These are phyloP conservation scores for Caenorhabditis auriculariae DNA, from an alignment of 2,888 invertebrate genomes.

Conservation along the genomic window DNA sequence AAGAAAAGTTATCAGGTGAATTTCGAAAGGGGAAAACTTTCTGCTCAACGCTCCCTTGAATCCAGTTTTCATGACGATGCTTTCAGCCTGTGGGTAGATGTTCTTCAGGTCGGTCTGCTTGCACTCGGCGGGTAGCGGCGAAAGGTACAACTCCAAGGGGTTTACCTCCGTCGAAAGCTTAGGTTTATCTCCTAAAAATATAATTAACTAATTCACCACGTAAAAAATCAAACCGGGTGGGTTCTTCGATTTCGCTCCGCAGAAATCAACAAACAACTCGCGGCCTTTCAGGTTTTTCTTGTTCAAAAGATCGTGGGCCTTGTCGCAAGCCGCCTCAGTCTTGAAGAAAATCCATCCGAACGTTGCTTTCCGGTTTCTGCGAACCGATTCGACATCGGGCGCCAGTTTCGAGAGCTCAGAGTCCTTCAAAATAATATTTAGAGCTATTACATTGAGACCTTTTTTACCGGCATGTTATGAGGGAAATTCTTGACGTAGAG, in stretches of 20 bases:
- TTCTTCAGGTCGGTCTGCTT: constrained; percentile 24
- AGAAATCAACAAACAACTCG: constrained; percentile 43
- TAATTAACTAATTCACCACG: background rate
- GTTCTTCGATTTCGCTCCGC: constrained; percentile 21
- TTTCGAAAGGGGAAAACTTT: too few species aligned
- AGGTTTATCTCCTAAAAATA: constrained; percentile 5
- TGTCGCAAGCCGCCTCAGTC: constrained; percentile 37
- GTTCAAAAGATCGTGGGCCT: constrained; percentile 24
- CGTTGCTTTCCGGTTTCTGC: constrained; percentile 27
- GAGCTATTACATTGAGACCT: background rate
- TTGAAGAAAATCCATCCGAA: constrained; percentile 49
- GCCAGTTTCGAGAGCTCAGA: constrained; percentile 14
- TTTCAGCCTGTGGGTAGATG: too few species aligned
- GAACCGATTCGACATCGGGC: constrained; percentile 36
- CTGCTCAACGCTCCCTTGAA: background rate
- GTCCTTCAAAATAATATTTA: constrained; percentile 3
- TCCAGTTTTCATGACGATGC: background rate
- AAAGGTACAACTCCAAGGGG: constrained; percentile 36
- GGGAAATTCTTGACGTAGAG: constrained; percentile 50
- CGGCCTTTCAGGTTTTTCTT: constrained; percentile 19
- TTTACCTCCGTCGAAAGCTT: constrained; percentile 37
- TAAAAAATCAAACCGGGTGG: background rate
- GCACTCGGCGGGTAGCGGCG: constrained; percentile 17
- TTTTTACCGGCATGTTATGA: constrained; percentile 18
- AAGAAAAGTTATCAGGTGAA: background rate